phyloP scores from a whole-genome alignment of 2,888 invertebrate species.

The Andricus curvator region DNA sequence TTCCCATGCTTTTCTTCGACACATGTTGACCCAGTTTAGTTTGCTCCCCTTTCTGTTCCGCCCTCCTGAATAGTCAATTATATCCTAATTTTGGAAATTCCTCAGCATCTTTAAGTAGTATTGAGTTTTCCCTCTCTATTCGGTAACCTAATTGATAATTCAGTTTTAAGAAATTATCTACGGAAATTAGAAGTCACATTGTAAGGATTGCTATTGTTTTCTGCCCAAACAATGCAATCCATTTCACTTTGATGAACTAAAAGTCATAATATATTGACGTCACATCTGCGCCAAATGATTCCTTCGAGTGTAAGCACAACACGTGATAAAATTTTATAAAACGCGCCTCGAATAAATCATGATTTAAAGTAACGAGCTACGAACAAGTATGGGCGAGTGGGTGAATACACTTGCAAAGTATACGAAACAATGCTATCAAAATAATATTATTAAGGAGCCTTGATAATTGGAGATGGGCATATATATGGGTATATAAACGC shows the following conservation, averaged over 20 bases:
- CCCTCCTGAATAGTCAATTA: not conserved
- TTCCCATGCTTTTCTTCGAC: conserved; percentile 27
- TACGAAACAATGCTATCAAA: conserved; percentile 28
- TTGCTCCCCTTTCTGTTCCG: conserved; percentile 17
- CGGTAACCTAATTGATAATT: not conserved
- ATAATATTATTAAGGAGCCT: conserved; percentile 28
- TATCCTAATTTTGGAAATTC: not conserved
- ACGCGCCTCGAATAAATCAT: conserved; percentile 27
- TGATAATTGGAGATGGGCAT: conserved; percentile 22
- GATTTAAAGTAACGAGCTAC: conserved; percentile 39
- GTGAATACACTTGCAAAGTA: conserved; percentile 23
- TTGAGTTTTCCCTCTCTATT: not conserved
- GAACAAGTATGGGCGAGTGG: conserved; percentile 16
- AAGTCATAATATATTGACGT: conserved; percentile 12
- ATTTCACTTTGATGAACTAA: conserved; percentile 1
- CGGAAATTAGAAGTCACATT: too few relatives aligned
- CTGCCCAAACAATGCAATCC: not conserved
- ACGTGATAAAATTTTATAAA: conserved; percentile 32
- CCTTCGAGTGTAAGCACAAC: conserved; percentile 9
- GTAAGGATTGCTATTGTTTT: not conserved
- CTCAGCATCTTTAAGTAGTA: not conserved
- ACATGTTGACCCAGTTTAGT: conserved; percentile 31
- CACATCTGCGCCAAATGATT: conserved; percentile 18
- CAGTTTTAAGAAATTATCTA: not conserved
- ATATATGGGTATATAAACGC: not conserved